Conservation (phyloP, 2,113 vertebrate genomes). For the Ictalurus furcatus region DNA sequence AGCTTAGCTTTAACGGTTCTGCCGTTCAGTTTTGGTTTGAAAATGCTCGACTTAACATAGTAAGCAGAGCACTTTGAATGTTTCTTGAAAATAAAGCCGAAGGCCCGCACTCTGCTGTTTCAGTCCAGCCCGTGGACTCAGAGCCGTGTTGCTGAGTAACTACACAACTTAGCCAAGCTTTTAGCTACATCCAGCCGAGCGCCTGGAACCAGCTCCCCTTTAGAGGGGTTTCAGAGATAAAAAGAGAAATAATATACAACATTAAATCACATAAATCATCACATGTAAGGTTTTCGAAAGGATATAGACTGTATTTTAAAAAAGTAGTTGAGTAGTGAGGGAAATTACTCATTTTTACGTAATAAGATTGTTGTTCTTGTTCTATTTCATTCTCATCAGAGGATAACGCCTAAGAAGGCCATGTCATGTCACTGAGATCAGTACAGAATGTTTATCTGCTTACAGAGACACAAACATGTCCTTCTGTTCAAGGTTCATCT, state of each 20-base stretch:
- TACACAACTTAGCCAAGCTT: neutral
- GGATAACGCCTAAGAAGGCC: too few species aligned
- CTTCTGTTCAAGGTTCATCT: too few species aligned
- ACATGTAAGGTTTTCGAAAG: neutral
- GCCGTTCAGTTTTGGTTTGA: neutral
- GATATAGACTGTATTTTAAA: rapidly evolving
- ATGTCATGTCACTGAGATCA: too few species aligned
- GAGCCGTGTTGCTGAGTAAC: conserved; percentile 21
- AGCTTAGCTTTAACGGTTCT: conserved; percentile 10
- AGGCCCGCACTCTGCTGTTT: neutral
- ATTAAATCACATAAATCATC: neutral
- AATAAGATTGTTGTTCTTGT: too few species aligned
- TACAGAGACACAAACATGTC: too few species aligned
- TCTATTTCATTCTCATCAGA: too few species aligned
- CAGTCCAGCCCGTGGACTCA: neutral
- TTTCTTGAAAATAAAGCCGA: neutral
- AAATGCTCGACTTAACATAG: neutral
- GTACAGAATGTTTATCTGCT: too few species aligned
- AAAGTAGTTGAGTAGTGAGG: neutral
- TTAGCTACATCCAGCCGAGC: conserved; percentile 4
- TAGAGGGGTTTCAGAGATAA: neutral
- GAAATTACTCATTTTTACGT: too few species aligned
- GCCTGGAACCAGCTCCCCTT: neutral
- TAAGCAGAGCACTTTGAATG: neutral
- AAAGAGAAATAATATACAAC: neutral